Evolutionary conservation across 1,140 invertebrate genomes (phyloP), one percentile per base, ranked within the genome.

Genomic region (Megalonaias nervosa): DNA sequence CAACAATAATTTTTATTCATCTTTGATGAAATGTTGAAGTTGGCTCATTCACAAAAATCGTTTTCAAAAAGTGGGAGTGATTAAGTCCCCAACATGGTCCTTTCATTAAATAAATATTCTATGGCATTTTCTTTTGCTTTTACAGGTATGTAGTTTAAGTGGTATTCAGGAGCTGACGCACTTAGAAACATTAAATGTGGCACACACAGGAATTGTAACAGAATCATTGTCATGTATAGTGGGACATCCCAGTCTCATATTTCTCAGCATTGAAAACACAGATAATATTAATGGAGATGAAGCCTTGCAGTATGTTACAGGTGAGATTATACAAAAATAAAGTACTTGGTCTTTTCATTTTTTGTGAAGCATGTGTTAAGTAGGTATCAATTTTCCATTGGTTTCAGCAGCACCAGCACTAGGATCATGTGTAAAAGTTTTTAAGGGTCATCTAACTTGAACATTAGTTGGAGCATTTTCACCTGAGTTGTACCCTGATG

Each of bases 101-200:
- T 62, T 14, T 62, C 19, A 15, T 62, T 5, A 23, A n/a, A 23
- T 67, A 17, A 19, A 31, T 31, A 23, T 15, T n/a, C 16, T 68
- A 13, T 68, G 26, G 48, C 1, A 1, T 14, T 19, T 17, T 71
- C 21, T 66, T 31, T 56, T 72, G 9, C 60, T 74, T 31, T 71
- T 67, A 16, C 80, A 87, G 85, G 74, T 87, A 14, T 70, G 71
- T 60, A 84, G 84, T 74, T 71, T 87, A 19, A 71, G 80, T 26
- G 86, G 86, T 17, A 71, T 87, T 21, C 70, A 86, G 48, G 60
- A 81, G 2, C 73, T 85, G 57, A 31, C 26, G 2, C 65, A 75
- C 0, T 64, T 87, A 21, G 78, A 85, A 64, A 78, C 79, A 17
- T 71, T 87, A 19, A 84, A 84, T 74, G 71, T 87, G 15, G 75